Base-by-base conservation (phyloP, 37 sponge, comb jelly and placozoan genomes). In the Beroe forskalii region DNA sequence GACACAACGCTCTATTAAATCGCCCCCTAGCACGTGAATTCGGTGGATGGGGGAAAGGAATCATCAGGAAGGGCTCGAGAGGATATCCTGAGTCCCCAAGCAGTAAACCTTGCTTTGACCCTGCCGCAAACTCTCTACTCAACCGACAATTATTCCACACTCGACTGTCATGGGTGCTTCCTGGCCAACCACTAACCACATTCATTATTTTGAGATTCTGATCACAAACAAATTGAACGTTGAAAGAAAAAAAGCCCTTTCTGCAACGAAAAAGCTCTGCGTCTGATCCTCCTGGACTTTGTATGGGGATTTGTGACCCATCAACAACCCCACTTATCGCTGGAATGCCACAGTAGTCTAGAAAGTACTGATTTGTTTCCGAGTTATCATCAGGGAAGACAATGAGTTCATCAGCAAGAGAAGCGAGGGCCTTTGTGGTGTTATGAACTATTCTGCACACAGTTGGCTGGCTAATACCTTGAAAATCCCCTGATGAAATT, bases 101-200 rank as follows among this genome's bases (percentile, higher is more conserved):
- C 6, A 69, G 72, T 36, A 69, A 19, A 12, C 72, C 72, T 32
- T 69, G 38, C 39, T 17, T 30, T 6, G 17, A 1, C 9, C 39
- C 39, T 19, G 72, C 14, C 32, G 1, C 72, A 37, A 69, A 69
- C 3, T 69, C 72, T 1, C 1, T 69, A 12, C 39, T 36, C 33
- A 69, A 32, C 72, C 32, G 33, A 2, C 17, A 69, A 33, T 69
- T 69, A 37, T 69, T 69, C 37, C 72, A 69, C 1, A 69, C 32
- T 36, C 72, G 33, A 32, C 72, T 69, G 39, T 69, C 72, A 37
- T 69, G 72, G 8, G 39, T 35, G 17, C 72, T 69, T 3, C 72
- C 72, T 19, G 72, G 72, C 72, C 72, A 69, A 14, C 72, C 38
- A 69, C 38, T 35, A 30, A 69, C 72, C 4, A 69, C 72, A 32